Evolutionary conservation across 2,888 invertebrate genomes (phyloP), one percentile per base, ranked within the genome.

Genomic region (Heteromurus nitidus): DNA sequence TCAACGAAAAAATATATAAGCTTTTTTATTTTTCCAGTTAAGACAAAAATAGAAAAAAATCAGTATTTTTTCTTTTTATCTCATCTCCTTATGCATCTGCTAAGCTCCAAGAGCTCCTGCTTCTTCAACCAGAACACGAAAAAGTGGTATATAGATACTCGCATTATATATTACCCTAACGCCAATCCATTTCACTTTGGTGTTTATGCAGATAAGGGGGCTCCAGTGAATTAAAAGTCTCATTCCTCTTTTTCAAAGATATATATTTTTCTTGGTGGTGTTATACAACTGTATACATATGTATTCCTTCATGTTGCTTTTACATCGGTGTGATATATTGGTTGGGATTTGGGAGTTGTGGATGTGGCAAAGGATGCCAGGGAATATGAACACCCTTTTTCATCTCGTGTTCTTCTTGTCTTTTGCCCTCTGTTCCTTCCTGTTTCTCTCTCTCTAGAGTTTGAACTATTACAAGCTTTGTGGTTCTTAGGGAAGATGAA

Each of bases 281-380:
- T 36, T 44, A 22, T 31, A 67, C 36, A 58, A 58, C 24, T 24
- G 13, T 36, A 16, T 62, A 62, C 68, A 58, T 50, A 55, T 60
- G 31, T 31, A 80, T 73, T 36, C 47, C 65, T 31, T 55, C 70
- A 60, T 70, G 60, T 42, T 58, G 22, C 18, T 18, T 70, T 72
- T 55, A 67, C 65, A 30, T 64, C 16, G 58, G 53, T 26, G 60
- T 80, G 80, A 80, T 67, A 69, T 80, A 80, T 80, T 53, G 69
- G 30, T 31, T 69, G 28, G 18, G 28, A 44, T n/a, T 9, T 62
- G 9, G 31, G 31, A 18, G 50, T 50, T 50, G n/a, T 30, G 2
- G 24, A 18, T 18, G 62, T 22, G 36, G 13, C 36, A 5, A 9
- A 36, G 36, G 5, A 36, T 36, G 13, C 13, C 36, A 36, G 36